Evolutionary conservation across 2,113 vertebrate genomes (phyloP).

Genomic region (Istiophorus platypterus): DNA sequence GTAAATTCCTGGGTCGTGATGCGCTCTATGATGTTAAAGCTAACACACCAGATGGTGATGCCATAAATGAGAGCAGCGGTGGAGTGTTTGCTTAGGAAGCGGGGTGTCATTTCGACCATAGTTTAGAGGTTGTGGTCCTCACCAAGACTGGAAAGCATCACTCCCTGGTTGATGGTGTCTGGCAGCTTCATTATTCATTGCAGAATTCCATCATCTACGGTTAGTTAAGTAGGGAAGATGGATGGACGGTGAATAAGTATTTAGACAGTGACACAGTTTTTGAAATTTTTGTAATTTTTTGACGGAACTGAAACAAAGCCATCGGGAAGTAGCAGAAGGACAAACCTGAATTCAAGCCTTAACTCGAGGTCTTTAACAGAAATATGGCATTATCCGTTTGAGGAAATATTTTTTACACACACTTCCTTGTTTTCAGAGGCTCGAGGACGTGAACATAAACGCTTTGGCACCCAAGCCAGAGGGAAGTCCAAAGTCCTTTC

Average conservation of each 20-base stretch:
- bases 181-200: neutral
- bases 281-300: too few species aligned
- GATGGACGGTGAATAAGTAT: too few species aligned
- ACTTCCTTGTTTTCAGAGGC: too few species aligned
- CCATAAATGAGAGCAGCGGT: neutral
- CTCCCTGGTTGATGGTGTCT: neutral
- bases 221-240: neutral
- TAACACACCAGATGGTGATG: neutral
- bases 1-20: neutral
- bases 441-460: neutral
- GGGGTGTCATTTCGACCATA: neutral
- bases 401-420: too few species aligned
- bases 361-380: too few species aligned
- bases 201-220: constrained; percentile 1
- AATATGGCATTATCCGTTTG: too few species aligned
- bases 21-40: neutral
- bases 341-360: too few species aligned
- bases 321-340: too few species aligned
- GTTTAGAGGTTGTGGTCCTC: neutral
- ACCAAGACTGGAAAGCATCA: neutral
- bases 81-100: constrained; percentile 1
- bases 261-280: too few species aligned
- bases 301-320: too few species aligned
- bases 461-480: neutral
- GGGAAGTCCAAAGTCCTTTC: neutral